Base-by-base conservation (phyloP, 2,888 invertebrate species). In the Pseudococcus jackbeardsleyi region DNA sequence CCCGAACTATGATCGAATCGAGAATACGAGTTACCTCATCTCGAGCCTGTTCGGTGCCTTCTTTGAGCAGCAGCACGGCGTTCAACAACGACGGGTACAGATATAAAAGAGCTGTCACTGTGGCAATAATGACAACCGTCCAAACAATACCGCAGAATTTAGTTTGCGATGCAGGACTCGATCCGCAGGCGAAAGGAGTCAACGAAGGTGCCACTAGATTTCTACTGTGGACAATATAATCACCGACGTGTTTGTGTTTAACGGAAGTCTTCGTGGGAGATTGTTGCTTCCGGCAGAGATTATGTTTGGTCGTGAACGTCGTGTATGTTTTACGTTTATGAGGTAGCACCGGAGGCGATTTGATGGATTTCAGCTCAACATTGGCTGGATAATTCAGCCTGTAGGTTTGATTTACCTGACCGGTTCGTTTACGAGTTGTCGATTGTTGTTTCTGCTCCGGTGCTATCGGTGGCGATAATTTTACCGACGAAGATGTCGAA, bases 211-310 rank as follows among this genome's bases (percentile, higher is more conserved):
- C 46, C 17, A 39, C 6, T 3, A n/a, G 11, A 19, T 46, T 46
- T 19, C 79, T 26, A 19, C 46, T 12, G 26, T 82, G 79, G 17
- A 82, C 42, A 46, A 82, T 82, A 46, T 46, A 82, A 17, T 82
- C 79, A 0, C 79, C 79, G 1, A 82, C 42, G 46, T 46, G 19
- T 82, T 46, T 46, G 9, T 82, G 79, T 22, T 46, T 82, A 22
- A 11, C 17, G 26, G 26, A 33, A 9, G 19, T 19, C 17, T 46
- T 72, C 3, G 1, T 12, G n/a, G 79, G n/a, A 7, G 19, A 7
- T 0, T 7, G 4, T 19, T 19, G n/a, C 8, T 82, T 82, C 19
- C 79, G 46, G 17, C 42, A 6, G 19, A 82, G 1, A 4, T 19
- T 12, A 26, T 82, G 26, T 1, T 82, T 82, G 79, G 79, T 82